Evolutionary conservation across 2,888 invertebrate species (phyloP).

Genomic region (Lasioglossum pauxillum): DNA sequence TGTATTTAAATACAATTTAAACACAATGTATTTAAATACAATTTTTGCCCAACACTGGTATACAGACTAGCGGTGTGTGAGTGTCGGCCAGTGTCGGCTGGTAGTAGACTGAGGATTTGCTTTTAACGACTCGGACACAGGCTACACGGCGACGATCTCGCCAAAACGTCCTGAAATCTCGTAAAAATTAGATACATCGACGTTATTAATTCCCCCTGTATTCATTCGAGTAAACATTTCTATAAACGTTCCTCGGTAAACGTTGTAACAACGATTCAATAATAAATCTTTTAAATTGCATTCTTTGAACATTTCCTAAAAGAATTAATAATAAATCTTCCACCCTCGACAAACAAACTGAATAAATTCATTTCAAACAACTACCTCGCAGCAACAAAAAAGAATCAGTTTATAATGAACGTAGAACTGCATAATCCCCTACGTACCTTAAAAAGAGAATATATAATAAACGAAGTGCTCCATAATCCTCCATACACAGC

Average conservation of each 20-base stretch:
- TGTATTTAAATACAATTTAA: no score
- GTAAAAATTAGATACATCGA: not conserved
- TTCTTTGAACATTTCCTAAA: not conserved
- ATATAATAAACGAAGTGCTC: not conserved
- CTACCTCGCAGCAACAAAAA: not conserved
- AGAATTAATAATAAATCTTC: not conserved
- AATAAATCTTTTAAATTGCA: not conserved
- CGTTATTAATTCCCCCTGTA: not conserved
- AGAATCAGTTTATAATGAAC: not conserved
- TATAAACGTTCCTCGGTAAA: no score
- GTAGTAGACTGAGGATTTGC: slow-evolving; percentile 42
- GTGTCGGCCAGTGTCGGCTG: no score
- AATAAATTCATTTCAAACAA: not conserved
- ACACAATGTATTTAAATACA: no score
- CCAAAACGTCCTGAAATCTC: not conserved
- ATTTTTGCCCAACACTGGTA: no score
- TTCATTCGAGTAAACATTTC: no score
- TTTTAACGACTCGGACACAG: slow-evolving; percentile 12
- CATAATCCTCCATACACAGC: not conserved
- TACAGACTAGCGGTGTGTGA: no score
- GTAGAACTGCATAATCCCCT: not conserved
- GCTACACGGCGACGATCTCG: not conserved
- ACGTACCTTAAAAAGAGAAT: not conserved
- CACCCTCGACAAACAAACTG: not conserved
- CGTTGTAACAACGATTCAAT: not conserved